Evolutionary conservation across 2,888 invertebrate species (phyloP).

Genomic region (Blastobasis adustella): DNA sequence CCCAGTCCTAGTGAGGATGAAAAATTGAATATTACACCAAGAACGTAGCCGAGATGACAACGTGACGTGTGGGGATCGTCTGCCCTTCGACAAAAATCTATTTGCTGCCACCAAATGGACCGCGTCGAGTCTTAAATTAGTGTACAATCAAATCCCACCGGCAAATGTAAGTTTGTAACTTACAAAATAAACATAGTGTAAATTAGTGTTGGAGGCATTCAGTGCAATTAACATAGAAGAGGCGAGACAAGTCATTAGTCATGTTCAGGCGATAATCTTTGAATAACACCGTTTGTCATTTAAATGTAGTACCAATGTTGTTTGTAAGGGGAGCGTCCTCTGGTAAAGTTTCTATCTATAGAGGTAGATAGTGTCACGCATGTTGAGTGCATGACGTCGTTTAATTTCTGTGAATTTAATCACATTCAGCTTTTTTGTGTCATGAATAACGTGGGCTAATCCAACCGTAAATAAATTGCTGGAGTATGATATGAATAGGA

Average conservation of each 20-base stretch:
- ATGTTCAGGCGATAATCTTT: constrained; percentile 65
- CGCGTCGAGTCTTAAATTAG: constrained; percentile 4
- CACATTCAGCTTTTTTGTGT: no score
- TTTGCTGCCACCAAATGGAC: constrained; percentile 9
- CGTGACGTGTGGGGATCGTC: constrained; percentile 49
- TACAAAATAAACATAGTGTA: constrained; percentile 63
- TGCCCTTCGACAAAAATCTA: constrained; percentile 19
- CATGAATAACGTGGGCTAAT: no score
- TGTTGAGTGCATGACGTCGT: no score
- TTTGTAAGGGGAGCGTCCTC: not conserved
- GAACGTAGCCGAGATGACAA: constrained; percentile 51
- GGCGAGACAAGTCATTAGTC: constrained; percentile 60
- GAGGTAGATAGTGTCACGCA: no score
- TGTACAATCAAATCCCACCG: not conserved
- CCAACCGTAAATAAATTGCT: no score
- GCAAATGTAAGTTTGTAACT: constrained; percentile 24
- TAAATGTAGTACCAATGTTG: constrained; percentile 27
- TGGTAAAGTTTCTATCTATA: no score
- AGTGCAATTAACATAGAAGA: constrained; percentile 62
- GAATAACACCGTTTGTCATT: constrained; percentile 63
- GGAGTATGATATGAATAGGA: no score
- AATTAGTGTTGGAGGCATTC: constrained; percentile 59
- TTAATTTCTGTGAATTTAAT: no score
- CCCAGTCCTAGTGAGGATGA: constrained; percentile 51
- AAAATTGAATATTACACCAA: constrained; percentile 62